These are phyloP conservation scores for Stenodema calcarata DNA, from an alignment of 2,888 invertebrate genomes.

Conservation along the genomic window DNA sequence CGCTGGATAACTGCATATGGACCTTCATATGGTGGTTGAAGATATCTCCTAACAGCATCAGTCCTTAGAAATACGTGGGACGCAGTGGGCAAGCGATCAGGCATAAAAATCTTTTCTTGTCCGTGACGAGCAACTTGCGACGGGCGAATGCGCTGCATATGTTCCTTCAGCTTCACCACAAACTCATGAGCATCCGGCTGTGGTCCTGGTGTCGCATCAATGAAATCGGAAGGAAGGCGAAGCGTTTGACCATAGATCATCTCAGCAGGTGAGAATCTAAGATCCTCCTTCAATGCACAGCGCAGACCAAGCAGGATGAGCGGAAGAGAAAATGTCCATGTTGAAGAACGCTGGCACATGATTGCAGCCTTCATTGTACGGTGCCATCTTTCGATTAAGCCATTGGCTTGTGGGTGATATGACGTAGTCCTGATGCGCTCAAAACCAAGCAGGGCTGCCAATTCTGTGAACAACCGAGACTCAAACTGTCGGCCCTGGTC, in stretches of 20 bases:
- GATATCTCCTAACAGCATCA: too few relatives aligned
- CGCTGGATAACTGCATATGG: too few relatives aligned
- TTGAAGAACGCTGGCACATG: not conserved
- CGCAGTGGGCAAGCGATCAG: too few relatives aligned
- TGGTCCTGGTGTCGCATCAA: too few relatives aligned
- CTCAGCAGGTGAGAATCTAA: conserved; percentile 57
- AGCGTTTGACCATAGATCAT: conserved; percentile 59
- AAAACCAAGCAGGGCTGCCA: too few relatives aligned
- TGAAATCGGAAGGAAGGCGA: conserved; percentile 58
- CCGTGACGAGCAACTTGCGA: too few relatives aligned
- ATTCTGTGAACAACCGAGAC: not conserved
- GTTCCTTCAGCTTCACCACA: too few relatives aligned
- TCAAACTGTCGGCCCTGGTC: conserved; percentile 5
- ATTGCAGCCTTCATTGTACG: conserved; percentile 41
- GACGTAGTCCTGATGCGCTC: not conserved
- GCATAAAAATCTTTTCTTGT: too few relatives aligned
- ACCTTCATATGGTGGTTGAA: too few relatives aligned
- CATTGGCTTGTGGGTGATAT: not conserved
- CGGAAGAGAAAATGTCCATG: not conserved
- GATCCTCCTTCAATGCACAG: conserved; percentile 32
- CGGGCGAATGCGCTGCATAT: too few relatives aligned
- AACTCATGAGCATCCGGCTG: too few relatives aligned
- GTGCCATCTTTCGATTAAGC: conserved; percentile 14
- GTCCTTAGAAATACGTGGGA: too few relatives aligned
- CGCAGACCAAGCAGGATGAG: conserved; percentile 5